Conservation (phyloP, 2,113 vertebrate genomes). For the Struthio camelus region DNA sequence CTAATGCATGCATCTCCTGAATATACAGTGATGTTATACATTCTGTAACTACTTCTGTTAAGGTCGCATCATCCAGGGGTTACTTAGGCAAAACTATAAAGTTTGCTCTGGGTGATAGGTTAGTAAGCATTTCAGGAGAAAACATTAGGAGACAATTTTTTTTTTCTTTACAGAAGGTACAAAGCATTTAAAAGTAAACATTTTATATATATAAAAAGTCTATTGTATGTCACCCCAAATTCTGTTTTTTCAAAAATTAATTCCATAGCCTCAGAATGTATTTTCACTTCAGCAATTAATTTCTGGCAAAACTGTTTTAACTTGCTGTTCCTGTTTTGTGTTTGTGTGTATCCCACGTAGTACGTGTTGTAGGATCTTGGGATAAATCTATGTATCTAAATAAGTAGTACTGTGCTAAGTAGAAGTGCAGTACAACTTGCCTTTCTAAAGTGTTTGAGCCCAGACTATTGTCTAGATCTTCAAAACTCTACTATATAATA, state of each 20-base stretch:
- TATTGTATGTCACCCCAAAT: neutral
- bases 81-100: neutral
- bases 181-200: neutral
- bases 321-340: neutral
- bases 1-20: rapidly evolving
- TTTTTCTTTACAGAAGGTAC: neutral
- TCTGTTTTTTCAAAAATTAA: neutral
- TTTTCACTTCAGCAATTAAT: neutral
- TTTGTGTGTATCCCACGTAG: neutral
- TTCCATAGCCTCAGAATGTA: neutral
- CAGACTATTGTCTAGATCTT: neutral
- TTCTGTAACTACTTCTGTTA: neutral
- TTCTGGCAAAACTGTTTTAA: neutral
- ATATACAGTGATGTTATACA: neutral
- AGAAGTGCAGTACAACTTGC: neutral
- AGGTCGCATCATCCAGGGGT: rapidly evolving
- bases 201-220: neutral
- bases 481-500: neutral
- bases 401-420: neutral
- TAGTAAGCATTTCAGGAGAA: neutral
- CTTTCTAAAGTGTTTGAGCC: neutral
- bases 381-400: neutral
- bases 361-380: neutral
- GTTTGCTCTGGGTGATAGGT: neutral
- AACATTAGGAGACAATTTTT: neutral